Evolutionary conservation across 1,140 invertebrate species (phyloP), one percentile per base, ranked within the genome.

Genomic region (Eurosta solidaginis): DNA sequence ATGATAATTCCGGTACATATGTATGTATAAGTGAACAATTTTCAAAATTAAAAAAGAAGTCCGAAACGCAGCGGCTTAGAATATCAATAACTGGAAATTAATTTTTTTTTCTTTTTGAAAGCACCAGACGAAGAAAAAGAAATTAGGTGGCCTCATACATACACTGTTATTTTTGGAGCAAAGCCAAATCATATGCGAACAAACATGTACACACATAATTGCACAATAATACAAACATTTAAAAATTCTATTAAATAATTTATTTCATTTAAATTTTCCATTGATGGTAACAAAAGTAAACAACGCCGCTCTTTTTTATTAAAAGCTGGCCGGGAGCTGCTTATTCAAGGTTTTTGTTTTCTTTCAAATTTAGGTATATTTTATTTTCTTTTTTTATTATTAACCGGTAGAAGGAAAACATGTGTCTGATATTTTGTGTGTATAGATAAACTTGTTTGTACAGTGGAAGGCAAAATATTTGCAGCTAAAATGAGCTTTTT

Each of bases 111-210:
- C n/a, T n/a, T n/a, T n/a, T n/a, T n/a, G n/a, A n/a, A n/a, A n/a
- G n/a, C n/a, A n/a, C n/a, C n/a, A n/a, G 25, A 49, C 45, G 10
- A n/a, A 5, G 33, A 68, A 36, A 68, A 68, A 68, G 33, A 10
- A 22, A 25, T 29, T 1, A 3, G 14, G 25, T 59, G 12, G 14
- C 29, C 27, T n/a, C 10, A 17, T 20, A n/a, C 22, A 68, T 68
- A 36, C 33, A n/a, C 40, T 40, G 59, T 68, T 68, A 68, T 68
- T 68, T 68, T 68, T 68, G 59, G 59, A 68, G 59, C 59, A 3
- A 40, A 20, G n/a, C n/a, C n/a, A n/a, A n/a, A n/a, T n/a, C n/a
- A n/a, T n/a, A n/a, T n/a, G n/a, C n/a, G n/a, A n/a, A n/a, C n/a
- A n/a, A n/a, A n/a, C n/a, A n/a, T n/a, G n/a, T n/a, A n/a, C n/a